A percentile compares a stretch with the other conserved stretches of the same genome.
These are phyloP conservation scores for Caenorhabditis sp. DNA, from an alignment of 2,888 invertebrate species.

Conservation along the genomic window DNA sequence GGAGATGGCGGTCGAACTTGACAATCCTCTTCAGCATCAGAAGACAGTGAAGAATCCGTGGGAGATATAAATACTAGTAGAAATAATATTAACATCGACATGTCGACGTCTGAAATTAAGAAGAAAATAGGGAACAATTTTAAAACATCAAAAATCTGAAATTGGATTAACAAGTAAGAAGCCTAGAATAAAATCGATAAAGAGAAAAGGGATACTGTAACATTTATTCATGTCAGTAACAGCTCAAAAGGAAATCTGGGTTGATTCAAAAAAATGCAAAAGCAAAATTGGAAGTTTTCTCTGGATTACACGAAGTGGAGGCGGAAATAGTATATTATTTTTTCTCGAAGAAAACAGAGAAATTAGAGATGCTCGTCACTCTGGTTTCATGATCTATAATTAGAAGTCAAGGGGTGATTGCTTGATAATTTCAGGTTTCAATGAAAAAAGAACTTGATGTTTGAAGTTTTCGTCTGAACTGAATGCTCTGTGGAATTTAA, in stretches of 20 bases:
- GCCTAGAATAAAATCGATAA: background rate
- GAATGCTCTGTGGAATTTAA: background rate
- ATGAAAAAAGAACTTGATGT: background rate
- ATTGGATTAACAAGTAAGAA: background rate
- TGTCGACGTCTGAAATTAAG: no score
- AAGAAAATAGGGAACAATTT: no score
- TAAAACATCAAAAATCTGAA: background rate
- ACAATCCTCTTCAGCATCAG: background rate
- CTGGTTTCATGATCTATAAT: background rate
- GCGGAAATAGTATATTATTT: no score
- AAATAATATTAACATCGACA: slow-evolving; percentile 26
- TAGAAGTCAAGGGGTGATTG: background rate
- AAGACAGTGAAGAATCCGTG: background rate
- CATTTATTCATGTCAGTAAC: no score
- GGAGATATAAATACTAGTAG: slow-evolving; percentile 16
- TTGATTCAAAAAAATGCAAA: background rate
- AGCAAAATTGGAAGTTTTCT: no score
- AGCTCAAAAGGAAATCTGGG: background rate
- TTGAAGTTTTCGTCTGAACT: background rate
- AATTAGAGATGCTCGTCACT: background rate
- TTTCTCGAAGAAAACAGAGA: no score
- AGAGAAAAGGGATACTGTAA: background rate
- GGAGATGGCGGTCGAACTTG: background rate
- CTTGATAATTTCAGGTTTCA: background rate
- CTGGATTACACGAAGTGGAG: no score